Conservation (phyloP, 2,888 invertebrate species). For the Isoperla grammatica region DNA sequence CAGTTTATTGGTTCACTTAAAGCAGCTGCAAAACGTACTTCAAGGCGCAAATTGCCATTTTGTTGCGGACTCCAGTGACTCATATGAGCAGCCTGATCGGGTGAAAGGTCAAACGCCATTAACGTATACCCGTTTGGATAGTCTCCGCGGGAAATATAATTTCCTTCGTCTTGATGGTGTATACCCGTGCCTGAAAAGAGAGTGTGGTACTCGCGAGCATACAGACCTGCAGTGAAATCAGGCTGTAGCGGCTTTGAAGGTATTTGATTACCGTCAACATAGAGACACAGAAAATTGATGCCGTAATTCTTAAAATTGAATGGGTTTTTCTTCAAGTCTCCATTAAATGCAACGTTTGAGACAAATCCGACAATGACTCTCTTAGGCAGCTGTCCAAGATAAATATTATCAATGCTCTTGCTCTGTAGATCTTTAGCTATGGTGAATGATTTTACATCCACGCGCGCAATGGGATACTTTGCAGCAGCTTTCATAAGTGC, state of each 20-base stretch:
- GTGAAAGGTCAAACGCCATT: background rate
- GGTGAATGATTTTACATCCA: no score
- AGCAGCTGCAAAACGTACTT: background rate
- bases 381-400: no score
- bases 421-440: background rate
- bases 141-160: background rate
- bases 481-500: constrained; percentile 30
- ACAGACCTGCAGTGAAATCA: background rate
- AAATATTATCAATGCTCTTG: no score
- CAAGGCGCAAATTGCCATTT: background rate
- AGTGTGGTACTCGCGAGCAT: constrained; percentile 20
- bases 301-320: no score
- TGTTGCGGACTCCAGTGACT: background rate
- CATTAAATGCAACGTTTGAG: no score
- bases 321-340: no score
- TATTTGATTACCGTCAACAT: background rate
- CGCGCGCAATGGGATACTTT: constrained; percentile 22
- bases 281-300: background rate
- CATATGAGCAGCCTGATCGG: background rate
- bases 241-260: background rate
- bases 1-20: no score
- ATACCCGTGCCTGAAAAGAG: constrained; percentile 20
- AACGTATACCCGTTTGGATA: background rate
- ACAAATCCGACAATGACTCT: no score
- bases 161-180: background rate